Conservation (phyloP, 2,888 invertebrate species). For the Pseudoips prasinana region DNA sequence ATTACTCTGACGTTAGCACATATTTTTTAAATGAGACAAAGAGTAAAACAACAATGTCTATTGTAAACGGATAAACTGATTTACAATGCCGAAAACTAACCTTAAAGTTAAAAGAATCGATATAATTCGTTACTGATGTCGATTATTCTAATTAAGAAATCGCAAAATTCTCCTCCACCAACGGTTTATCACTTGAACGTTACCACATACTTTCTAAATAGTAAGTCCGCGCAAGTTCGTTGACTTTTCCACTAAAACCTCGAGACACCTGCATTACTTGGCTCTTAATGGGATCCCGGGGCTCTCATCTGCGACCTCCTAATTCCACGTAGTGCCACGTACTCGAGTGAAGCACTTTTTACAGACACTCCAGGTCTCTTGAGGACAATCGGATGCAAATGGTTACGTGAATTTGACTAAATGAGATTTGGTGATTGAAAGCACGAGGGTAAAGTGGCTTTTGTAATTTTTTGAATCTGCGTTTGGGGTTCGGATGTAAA, state of each 20-base stretch:
- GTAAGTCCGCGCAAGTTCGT: conserved; percentile 32
- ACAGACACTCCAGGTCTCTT: conserved; percentile 61
- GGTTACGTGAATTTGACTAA: conserved; percentile 50
- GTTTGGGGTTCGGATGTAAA: conserved; percentile 9
- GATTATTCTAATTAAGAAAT: too few species aligned
- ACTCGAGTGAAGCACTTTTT: conserved; percentile 63
- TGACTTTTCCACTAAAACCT: conserved; percentile 38
- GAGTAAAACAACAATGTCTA: too few species aligned
- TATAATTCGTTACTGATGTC: too few species aligned
- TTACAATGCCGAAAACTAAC: too few species aligned
- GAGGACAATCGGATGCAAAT: conserved; percentile 62
- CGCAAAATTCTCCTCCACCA: too few species aligned
- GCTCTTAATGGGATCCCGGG: conserved; percentile 52
- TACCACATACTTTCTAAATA: conserved; percentile 11
- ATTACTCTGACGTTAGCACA: too few species aligned
- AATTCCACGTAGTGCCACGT: conserved; percentile 54
- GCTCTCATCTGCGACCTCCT: conserved; percentile 50
- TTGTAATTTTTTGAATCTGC: conserved; percentile 13
- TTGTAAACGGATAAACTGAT: too few species aligned
- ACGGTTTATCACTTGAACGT: too few species aligned
- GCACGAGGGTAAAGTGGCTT: conserved; percentile 13
- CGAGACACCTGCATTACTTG: conserved; percentile 51
- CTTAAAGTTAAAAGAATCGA: too few species aligned
- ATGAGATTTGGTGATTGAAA: conserved; percentile 36
- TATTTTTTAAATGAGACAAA: too few species aligned